Evolutionary conservation across 2,113 vertebrate genomes (phyloP).

Genomic region (Syngnathus typhle): DNA sequence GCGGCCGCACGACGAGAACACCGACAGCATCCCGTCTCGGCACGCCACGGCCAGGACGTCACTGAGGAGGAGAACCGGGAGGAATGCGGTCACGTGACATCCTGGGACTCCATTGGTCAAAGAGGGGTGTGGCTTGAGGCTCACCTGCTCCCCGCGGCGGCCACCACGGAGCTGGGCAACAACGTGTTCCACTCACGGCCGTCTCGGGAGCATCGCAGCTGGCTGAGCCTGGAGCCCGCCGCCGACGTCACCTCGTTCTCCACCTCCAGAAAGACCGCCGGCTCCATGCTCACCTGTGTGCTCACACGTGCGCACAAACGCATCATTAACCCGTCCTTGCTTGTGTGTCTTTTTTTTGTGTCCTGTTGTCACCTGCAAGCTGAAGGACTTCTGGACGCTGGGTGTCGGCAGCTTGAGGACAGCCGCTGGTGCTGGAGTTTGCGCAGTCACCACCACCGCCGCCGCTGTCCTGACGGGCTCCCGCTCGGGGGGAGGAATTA

Average conservation of each 20-base stretch:
- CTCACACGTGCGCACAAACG: conserved; percentile 62
- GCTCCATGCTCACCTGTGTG: conserved; percentile 83
- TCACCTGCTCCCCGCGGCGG: conserved; percentile 86
- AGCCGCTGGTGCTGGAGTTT: conserved; percentile 64
- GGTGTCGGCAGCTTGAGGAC: conserved; percentile 84
- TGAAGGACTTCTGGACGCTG: conserved; percentile 82
- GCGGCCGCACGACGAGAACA: conserved; percentile 88
- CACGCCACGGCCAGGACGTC: conserved; percentile 87
- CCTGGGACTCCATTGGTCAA: neutral
- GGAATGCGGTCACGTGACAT: neutral
- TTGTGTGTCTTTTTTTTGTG: neutral
- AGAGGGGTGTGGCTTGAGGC: neutral
- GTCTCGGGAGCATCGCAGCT: conserved; percentile 85
- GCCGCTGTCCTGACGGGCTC: conserved; percentile 73
- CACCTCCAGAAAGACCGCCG: conserved; percentile 87
- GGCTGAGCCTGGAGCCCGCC: conserved; percentile 82
- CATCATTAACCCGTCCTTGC: too few relatives aligned
- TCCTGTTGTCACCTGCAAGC: conserved; percentile 71
- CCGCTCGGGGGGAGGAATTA: conserved; percentile 74
- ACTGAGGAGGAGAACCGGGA: conserved; percentile 49
- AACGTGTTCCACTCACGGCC: conserved; percentile 89
- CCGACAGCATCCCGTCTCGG: conserved; percentile 85
- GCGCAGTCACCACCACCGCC: conserved; percentile 22
- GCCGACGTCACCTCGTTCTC: conserved; percentile 86
- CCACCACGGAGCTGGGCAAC: conserved; percentile 83